Evolutionary conservation across 1,140 invertebrate genomes (phyloP), one percentile per base, ranked within the genome.

Genomic region (Drosophila ficusphila): DNA sequence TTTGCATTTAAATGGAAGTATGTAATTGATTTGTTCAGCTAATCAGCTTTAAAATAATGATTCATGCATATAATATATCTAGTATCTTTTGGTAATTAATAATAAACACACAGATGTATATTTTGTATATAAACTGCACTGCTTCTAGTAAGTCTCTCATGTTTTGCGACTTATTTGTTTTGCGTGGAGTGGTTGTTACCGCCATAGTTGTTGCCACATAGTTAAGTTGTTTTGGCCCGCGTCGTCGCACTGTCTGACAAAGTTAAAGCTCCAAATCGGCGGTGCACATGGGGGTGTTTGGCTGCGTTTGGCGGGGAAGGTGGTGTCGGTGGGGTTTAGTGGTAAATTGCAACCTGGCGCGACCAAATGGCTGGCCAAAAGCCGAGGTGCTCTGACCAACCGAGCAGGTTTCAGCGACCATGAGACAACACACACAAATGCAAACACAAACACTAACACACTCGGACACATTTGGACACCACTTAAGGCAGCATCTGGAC

Each of bases 161-260:
- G 9, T 6, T 41, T 21, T 1, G 4, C 1, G 21, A 12, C 1
- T 34, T 57, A 2, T 58, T 33, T 44, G 16, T 27, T 52, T 16
- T 8, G 41, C 75, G 71, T 38, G 48, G 2, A 14, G 19, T 8
- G 21, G 33, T 19, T 58, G 61, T 31, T 58, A 27, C 12, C 38
- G 7, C 38, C 49, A 41, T 34, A 72, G 65, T 31, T 79, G 65
- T 79, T 79, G 76, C 76, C 76, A 74, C 76, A 79, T 79, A 74
- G 76, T 78, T 53, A 57, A 74, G 75, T 69, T 79, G 75, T 64
- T 64, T 57, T 54, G 73, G 44, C 16, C 19, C 36, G 64, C 36
- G 62, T 51, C 74, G 74, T 53, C 74, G 74, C 34, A 48, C 46
- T 79, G 70, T 79, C 76, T 77, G 74, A 76, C 64, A 36, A 34